These are phyloP conservation scores for Panzeria rudis DNA, from an alignment of 2,888 invertebrate genomes.

Conservation along the genomic window DNA sequence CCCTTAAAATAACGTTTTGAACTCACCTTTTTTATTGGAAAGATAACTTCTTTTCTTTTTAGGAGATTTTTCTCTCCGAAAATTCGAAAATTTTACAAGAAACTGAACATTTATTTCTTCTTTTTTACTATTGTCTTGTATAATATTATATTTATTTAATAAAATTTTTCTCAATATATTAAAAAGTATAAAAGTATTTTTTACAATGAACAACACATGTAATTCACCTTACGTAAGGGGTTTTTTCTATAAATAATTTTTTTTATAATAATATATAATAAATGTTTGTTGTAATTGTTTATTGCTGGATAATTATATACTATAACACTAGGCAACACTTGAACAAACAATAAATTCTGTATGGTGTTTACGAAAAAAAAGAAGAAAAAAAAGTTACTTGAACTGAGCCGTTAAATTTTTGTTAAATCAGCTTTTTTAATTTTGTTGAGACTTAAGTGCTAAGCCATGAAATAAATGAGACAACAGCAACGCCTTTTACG, in stretches of 20 bases:
- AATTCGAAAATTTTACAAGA: neutral
- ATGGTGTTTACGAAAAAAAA: conserved; percentile 17
- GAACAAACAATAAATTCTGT: conserved; percentile 38
- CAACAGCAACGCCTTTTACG: conserved; percentile 21
- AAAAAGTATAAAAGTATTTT: conserved; percentile 30
- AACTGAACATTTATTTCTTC: neutral
- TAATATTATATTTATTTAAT: conserved; percentile 2
- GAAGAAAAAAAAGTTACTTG: conserved; percentile 54
- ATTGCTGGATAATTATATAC: conserved; percentile 50
- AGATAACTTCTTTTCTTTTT: neutral
- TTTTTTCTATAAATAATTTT: conserved; percentile 49
- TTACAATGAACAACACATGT: conserved; percentile 42
- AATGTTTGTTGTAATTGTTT: conserved; percentile 37
- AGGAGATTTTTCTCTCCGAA: neutral
- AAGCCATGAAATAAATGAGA: conserved; percentile 57
- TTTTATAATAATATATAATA: conserved; percentile 20
- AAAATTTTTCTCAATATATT: conserved; percentile 23
- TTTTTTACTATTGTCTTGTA: conserved; percentile 10
- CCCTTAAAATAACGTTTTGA: neutral
- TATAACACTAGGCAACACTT: conserved; percentile 57
- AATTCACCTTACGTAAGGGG: conserved; percentile 60
- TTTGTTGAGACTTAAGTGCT: conserved; percentile 60
- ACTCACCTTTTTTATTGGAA: conserved; percentile 27
- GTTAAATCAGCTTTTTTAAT: conserved; percentile 65
- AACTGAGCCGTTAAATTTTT: conserved; percentile 61